These are phyloP conservation scores for Drosophila antonietae DNA, from an alignment of 2,888 invertebrate genomes.

Conservation along the genomic window DNA sequence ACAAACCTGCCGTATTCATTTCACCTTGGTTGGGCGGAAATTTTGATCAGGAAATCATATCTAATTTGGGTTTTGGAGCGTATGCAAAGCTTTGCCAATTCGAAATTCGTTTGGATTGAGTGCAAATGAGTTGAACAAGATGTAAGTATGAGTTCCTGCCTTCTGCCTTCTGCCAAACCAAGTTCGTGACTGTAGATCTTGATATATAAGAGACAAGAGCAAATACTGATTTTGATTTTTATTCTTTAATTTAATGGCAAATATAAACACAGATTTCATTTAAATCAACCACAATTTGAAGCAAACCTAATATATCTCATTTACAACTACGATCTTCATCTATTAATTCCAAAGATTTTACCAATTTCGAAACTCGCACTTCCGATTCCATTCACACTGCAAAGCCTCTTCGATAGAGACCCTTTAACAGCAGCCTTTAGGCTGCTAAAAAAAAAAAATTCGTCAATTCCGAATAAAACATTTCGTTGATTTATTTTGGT, in stretches of 20 bases:
- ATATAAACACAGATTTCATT: no score
- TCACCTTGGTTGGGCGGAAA: background rate
- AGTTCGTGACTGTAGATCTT: background rate
- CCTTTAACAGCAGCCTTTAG: background rate
- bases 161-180: background rate
- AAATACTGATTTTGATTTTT: no score
- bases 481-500: background rate
- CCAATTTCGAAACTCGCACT: no score
- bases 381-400: no score
- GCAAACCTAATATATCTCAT: no score
- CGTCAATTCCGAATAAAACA: background rate
- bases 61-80: background rate
- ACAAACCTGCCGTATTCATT: constrained; percentile 83
- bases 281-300: no score
- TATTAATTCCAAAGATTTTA: no score
- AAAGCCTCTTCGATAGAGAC: no score
- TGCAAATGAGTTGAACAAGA: background rate
- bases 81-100: background rate
- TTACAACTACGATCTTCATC: no score
- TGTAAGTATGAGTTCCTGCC: background rate
- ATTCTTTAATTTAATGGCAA: no score
- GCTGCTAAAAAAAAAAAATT: background rate
- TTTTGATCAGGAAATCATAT: background rate
- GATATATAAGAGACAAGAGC: no score
- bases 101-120: background rate